Percentiles rank a stretch among this genome's conserved stretches.
Evolutionary conservation across 2,888 invertebrate species (phyloP).

Genomic region (Drosophila paranaensis): DNA sequence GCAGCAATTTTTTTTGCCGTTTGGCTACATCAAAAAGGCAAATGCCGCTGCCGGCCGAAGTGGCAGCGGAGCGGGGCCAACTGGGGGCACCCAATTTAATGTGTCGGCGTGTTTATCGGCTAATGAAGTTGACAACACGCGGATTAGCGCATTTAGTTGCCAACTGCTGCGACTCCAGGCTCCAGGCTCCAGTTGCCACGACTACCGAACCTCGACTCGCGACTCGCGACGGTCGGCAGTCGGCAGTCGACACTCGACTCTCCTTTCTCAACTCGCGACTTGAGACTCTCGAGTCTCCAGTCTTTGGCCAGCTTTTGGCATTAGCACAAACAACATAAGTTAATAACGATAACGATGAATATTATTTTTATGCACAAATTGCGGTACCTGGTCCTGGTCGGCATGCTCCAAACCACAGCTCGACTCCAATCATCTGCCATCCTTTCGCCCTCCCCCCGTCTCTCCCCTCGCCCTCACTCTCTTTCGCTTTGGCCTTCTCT

Average conservation of each 20-base stretch:
- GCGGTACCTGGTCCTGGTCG: conserved; percentile 45
- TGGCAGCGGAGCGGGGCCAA: conserved; percentile 7
- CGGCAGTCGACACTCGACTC: background rate
- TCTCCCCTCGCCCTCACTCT: background rate
- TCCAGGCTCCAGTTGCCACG: conserved; percentile 6
- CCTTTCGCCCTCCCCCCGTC: background rate
- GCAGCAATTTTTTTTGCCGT: conserved; percentile 83
- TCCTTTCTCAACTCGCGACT: conserved; percentile 10
- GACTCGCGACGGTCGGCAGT: background rate
- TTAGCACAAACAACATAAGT: conserved; percentile 80
- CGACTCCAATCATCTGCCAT: conserved; percentile 28
- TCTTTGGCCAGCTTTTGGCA: conserved; percentile 55
- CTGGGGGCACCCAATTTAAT: conserved; percentile 78
- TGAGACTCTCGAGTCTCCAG: background rate
- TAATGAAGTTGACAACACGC: conserved; percentile 85
- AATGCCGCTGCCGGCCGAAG: conserved; percentile 59
- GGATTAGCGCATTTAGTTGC: conserved; percentile 84
- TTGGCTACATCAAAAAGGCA: conserved; percentile 81
- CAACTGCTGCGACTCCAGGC: conserved; percentile 52
- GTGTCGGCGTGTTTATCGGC: conserved; percentile 85
- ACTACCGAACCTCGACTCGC: conserved; percentile 6
- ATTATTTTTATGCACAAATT: conserved; percentile 79
- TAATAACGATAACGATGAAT: conserved; percentile 82
- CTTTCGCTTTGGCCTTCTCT: background rate
- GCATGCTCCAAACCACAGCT: conserved; percentile 6